Base-by-base conservation (phyloP, 2,797 vertebrate species). In the Oreortyx pictus region DNA sequence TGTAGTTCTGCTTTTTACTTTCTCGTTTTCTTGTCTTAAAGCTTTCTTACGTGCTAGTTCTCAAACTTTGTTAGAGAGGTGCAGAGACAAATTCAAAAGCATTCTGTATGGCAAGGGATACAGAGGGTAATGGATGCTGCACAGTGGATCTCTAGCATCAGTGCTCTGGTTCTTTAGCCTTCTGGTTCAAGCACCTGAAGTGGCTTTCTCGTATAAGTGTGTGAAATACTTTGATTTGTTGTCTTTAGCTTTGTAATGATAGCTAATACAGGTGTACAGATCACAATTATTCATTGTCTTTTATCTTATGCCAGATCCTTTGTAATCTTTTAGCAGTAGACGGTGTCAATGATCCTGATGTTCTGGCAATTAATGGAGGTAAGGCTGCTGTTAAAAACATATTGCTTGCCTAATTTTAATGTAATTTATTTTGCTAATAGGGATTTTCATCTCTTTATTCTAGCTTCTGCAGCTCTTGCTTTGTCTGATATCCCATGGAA, bases 401-500 rank as follows among this genome's bases (percentile, higher is more conserved):
- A 4, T 20, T 56, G 52, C 13, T 66, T 44, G 0, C 7, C 6
- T 20, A 50, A 44, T 84, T 66, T 77, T 89, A 18, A 35, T 24
- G 6, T 24, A 22, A 78, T 47, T 4, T 11, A 2, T 4, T 24
- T 50, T 15, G 56, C 15, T 94, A 74, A 95, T 78, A 39, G 31
- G 52, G 20, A 10, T 5, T 78, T 47, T 82, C 59, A 2, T 90
- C 17, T 79, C 60, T 66, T 59, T 50, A 49, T 59, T 97, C 75
- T 95, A 99, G 99, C 99, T 31, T 99, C 99, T 43, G 98, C 98
- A 89, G 99, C 99, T 49, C 98, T 99, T 75, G 97, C 99, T 3
- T 95, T 99, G 77, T 99, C 99, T 78, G 99, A 99, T 96, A 99
- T 99, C 96, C 99, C 99, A 18, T 99, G 99, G 99, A 97, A 99